Evolutionary conservation across 2,797 vertebrate genomes (phyloP).

Genomic region (Agapornis canus): DNA sequence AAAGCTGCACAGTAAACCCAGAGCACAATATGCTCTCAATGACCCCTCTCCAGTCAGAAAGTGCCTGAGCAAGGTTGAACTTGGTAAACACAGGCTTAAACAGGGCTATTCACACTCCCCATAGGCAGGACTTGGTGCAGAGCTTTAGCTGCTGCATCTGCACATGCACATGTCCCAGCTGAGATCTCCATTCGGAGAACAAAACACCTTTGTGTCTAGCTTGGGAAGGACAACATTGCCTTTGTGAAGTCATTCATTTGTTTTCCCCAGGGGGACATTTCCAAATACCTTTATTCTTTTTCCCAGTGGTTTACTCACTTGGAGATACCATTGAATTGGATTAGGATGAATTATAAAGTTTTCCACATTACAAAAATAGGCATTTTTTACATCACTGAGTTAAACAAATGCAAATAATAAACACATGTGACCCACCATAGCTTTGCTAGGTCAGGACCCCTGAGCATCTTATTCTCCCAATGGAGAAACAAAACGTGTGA

Average conservation of each 20-base stretch:
- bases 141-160: background rate
- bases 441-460: background rate
- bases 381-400: background rate
- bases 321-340: background rate
- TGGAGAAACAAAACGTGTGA: accelerated
- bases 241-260: background rate
- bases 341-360: background rate
- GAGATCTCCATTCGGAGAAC: background rate
- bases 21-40: accelerated
- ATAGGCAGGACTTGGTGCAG: background rate
- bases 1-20: background rate
- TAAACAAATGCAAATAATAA: background rate
- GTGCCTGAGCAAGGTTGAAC: no score
- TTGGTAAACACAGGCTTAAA: background rate
- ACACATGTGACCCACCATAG: background rate
- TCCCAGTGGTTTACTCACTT: background rate
- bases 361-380: background rate
- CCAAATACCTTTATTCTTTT: background rate
- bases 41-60: background rate
- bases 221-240: background rate
- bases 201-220: background rate
- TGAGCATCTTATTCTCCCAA: background rate
- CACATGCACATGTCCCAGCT: background rate
- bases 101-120: background rate
- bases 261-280: background rate